Base-by-base conservation (phyloP, 2,113 vertebrate species). In the Phaethornis superciliosus region DNA sequence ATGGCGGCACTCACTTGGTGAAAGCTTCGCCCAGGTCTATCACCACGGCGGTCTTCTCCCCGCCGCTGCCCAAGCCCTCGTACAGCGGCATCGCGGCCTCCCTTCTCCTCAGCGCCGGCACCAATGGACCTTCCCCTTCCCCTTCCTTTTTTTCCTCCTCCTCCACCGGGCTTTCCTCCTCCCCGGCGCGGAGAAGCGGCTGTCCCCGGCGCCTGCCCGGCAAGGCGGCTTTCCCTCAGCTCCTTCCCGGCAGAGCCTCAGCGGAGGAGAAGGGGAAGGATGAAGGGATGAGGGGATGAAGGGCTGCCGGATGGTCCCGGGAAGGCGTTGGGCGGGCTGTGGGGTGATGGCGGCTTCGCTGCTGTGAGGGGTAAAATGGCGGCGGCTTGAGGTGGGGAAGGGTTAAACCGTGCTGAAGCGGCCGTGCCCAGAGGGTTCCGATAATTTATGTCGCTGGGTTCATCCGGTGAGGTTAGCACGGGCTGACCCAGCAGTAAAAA, bases 21-120 rank as follows among this genome's bases (percentile, higher is more conserved):
- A 98, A 99, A 3, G 99, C 98, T 89, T 99, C 98, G 95, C 99
- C 99, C 76, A 99, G 93, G 79, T 99, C 99, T 72, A 99, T 98
- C 33, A 99, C 99, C 49, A 99, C 98, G 0, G 99, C 99, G 4
- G 99, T 99, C 90, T 99, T 99, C 97, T 99, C 99, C 62, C 98
- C 99, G 79, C 99, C 98, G 69, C 98, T 99, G 26, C 99, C 99
- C 76, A 99, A 68, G 5, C 99, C 99, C 94, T 99, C 99, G 97
- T 99, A 99, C 15, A 99, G 97, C 22, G 99, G 99, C 99, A 99
- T 99, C 44, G 26, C 37, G 33, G 10, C 54, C 30, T 44, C 65
- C 37, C 28, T 10, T 7, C 24, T 2, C 24, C 16, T 21, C n/a
- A 44, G 30, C 95, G 71, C 55, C 44, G 3, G 12, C 46, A 11